Evolutionary conservation across 1,140 invertebrate species (phyloP).

Genomic region (Aphelenchoides avenae): DNA sequence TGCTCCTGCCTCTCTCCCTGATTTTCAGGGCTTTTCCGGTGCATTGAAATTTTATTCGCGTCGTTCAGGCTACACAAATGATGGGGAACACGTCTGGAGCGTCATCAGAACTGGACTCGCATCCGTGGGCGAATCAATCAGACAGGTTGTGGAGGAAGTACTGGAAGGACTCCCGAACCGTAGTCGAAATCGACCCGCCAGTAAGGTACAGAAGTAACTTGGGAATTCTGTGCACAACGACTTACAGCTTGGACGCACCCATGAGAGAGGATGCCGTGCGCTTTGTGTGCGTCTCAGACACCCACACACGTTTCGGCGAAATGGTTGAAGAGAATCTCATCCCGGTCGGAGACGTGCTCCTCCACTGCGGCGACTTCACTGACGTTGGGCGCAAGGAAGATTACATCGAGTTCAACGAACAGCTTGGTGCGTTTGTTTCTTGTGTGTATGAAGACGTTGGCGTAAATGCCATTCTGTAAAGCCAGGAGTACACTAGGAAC

Average conservation of each 20-base stretch:
- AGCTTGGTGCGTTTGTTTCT: conserved; percentile 34
- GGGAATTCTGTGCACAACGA: background rate
- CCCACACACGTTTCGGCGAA: conserved; percentile 41
- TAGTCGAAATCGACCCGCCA: too few relatives aligned
- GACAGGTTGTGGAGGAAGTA: conserved; percentile 1
- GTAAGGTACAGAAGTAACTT: too few relatives aligned
- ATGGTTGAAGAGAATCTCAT: conserved; percentile 34
- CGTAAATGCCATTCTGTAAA: too few relatives aligned
- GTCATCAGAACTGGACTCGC: too few relatives aligned
- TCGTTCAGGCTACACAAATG: too few relatives aligned
- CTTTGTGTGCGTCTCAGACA: conserved; percentile 51
- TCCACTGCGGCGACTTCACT: conserved; percentile 83
- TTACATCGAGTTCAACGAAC: conserved; percentile 72
- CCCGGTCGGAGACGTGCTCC: conserved; percentile 64
- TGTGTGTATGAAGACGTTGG: too few relatives aligned
- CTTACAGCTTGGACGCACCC: conserved; percentile 36
- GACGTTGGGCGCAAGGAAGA: conserved; percentile 72
- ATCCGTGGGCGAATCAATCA: background rate
- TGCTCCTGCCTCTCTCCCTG: too few relatives aligned
- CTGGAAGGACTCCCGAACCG: background rate
- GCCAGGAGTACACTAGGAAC: too few relatives aligned
- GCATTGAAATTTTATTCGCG: too few relatives aligned
- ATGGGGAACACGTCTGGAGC: too few relatives aligned
- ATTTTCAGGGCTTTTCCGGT: too few relatives aligned
- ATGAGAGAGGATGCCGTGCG: conserved; percentile 29